Conservation (phyloP, 2,113 vertebrate genomes). For the Tachuris rubrigastra region DNA sequence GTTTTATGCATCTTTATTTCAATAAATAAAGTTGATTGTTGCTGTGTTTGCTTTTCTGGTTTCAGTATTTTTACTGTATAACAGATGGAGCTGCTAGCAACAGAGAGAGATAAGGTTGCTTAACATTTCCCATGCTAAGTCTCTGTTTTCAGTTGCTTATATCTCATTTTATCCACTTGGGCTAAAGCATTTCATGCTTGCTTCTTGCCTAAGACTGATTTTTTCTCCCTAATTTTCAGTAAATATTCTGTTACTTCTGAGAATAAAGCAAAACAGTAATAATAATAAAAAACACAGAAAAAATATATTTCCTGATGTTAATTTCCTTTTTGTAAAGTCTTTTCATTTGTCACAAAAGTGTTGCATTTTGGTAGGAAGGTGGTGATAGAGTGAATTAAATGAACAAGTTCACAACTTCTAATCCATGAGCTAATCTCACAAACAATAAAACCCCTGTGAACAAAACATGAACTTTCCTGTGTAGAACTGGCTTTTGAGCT, state of each 20-base stretch:
- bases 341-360: background rate
- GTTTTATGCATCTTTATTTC: constrained; percentile 55
- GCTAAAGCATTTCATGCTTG: constrained; percentile 40
- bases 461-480: background rate
- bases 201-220: constrained; percentile 6
- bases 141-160: constrained; percentile 22
- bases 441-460: background rate
- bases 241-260: background rate
- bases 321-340: background rate
- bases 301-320: background rate
- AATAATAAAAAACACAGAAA: background rate
- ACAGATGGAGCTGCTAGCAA: constrained; percentile 56
- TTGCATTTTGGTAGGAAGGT: background rate
- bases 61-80: constrained; percentile 47
- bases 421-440: background rate
- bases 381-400: background rate
- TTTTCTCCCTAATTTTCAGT: background rate
- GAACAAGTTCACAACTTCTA: background rate
- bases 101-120: constrained; percentile 47
- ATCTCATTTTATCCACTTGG: constrained; percentile 40
- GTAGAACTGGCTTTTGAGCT: background rate
- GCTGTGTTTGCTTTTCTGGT: constrained; percentile 49
- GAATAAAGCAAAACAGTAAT: background rate
- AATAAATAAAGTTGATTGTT: constrained; percentile 51
- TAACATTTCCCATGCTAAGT: constrained; percentile 31